phyloP scores from a whole-genome alignment of 1,140 invertebrate species.

The Luehdorfia chinensis region DNA sequence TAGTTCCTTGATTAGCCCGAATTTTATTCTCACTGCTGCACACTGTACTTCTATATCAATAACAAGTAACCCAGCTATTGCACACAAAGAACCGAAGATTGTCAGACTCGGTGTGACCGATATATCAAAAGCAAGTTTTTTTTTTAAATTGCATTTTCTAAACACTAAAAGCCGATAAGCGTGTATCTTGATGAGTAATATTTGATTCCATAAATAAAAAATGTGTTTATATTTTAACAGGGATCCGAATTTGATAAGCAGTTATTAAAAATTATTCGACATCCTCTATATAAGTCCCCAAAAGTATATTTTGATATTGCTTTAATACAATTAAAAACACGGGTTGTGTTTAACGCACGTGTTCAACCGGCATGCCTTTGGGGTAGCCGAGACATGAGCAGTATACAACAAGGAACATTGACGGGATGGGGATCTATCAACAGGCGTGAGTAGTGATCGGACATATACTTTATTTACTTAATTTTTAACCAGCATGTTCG shows the following conservation, averaged over 20 bases:
- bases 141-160: too few species aligned
- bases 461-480: too few species aligned
- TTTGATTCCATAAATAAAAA: too few species aligned
- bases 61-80: too few species aligned
- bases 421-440: slow-evolving; percentile 35
- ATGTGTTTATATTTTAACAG: too few species aligned
- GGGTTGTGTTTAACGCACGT: slow-evolving; percentile 18
- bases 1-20: slow-evolving; percentile 1
- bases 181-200: too few species aligned
- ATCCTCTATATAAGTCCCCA: slow-evolving; percentile 66
- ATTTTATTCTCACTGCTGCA: slow-evolving; percentile 10
- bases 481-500: too few species aligned
- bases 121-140: background rate
- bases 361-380: slow-evolving; percentile 38
- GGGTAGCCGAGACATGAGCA: slow-evolving; percentile 17
- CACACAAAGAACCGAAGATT: background rate
- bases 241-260: background rate
- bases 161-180: too few species aligned
- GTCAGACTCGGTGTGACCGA: background rate
- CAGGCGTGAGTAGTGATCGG: slow-evolving; percentile 22
- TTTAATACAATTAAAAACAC: slow-evolving; percentile 36
- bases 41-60: background rate
- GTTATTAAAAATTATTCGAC: slow-evolving; percentile 43
- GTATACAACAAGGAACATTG: slow-evolving; percentile 17
- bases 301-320: slow-evolving; percentile 70